Base-by-base conservation (phyloP, 2,888 invertebrate species). In the Diachrysia chrysitis region DNA sequence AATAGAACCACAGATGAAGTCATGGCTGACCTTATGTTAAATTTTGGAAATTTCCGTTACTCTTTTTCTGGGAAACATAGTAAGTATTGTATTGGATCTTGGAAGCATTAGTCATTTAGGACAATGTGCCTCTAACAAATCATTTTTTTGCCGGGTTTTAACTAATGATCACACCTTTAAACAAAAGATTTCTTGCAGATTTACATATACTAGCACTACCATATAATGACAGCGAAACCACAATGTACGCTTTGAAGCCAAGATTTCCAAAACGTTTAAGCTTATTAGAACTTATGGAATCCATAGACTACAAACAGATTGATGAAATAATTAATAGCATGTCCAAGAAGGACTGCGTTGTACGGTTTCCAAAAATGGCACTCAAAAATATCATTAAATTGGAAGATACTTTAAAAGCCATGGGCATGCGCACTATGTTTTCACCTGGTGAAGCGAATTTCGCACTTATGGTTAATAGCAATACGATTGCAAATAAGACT, bases 361-460 rank as follows among this genome's bases (percentile, higher is more conserved):
- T 97, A 0, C 92, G 96, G 37, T 94, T 97, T 42, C 98, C 98
- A 0, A 97, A 97, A 87, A 97, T 98, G 97, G 96, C 97, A 78
- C 90, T 98, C 1, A 95, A 96, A 71, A 96, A 95, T 57, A 96
- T 94, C 0, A 81, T 96, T 2, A 95, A 96, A 75, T 87, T 98
- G 53, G 96, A 95, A 66, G 73, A 91, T 0, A 82, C 96, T 0
- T 89, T 98, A 4, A 88, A 95, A 73, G 84, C 88, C 2, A 85
- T 98, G 66, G 97, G 97, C 0, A 85, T 97, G 0, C 85, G 87
- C 1, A 95, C 97, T 0, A 91, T 98, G 69, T 98, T 98, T 85
- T 87, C 94, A 68, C 95, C 96, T 0, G 76, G 76, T 0, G 85
- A 90, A 60, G 97, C 97, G 0, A 97, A 98, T 89, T 96, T 98